Percentiles rank a stretch among this genome's conserved stretches.
Evolutionary conservation across 2,113 vertebrate species (phyloP).

Genomic region (Phalacrocorax carbo): DNA sequence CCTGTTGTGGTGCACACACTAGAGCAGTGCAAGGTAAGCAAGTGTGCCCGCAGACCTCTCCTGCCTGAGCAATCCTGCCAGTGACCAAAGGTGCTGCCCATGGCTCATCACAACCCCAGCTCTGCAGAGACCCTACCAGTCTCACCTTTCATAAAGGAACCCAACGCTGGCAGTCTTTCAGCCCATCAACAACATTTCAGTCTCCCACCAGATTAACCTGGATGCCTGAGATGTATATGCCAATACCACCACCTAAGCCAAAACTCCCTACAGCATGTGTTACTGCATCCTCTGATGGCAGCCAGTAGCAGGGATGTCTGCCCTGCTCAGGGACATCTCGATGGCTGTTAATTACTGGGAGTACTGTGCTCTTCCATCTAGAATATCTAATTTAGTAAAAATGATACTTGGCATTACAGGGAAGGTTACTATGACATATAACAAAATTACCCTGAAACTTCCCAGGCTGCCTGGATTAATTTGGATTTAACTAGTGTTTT

Average conservation of each 20-base stretch:
- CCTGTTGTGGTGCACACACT: rapidly evolving
- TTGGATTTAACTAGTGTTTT: background rate
- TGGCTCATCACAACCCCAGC: background rate
- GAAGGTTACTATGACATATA: background rate
- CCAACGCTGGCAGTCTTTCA: background rate
- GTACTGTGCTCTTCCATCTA: background rate
- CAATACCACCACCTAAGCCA: background rate
- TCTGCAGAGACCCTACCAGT: background rate
- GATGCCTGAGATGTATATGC: rapidly evolving
- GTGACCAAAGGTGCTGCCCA: background rate
- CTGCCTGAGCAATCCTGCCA: background rate
- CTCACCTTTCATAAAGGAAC: background rate
- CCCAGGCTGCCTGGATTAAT: background rate
- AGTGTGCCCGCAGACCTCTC: background rate
- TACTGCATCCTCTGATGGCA: background rate
- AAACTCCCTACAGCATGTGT: background rate
- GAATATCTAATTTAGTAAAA: background rate
- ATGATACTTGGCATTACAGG: background rate
- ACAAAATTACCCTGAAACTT: background rate
- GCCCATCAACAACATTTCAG: background rate
- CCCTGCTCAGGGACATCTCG: background rate
- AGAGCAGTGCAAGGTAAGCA: background rate
- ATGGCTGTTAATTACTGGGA: background rate
- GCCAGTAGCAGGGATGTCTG: background rate
- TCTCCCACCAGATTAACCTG: background rate